These are phyloP conservation scores for Hippoglossus hippoglossus DNA, from an alignment of 2,797 vertebrate genomes.

Conservation along the genomic window DNA sequence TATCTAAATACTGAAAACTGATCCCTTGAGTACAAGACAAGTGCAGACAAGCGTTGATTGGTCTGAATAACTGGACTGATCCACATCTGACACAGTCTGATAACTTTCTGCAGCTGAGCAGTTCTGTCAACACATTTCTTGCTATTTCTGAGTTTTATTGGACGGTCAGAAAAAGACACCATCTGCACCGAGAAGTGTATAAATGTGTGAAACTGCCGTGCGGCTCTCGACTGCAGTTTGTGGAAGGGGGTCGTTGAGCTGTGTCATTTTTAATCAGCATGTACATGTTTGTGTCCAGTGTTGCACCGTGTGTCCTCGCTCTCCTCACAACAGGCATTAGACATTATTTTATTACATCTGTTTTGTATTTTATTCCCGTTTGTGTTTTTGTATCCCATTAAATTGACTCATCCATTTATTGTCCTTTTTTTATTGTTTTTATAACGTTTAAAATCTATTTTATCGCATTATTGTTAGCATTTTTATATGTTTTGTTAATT, in stretches of 20 bases:
- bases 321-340: too few relatives aligned
- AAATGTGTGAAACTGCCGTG: conserved; percentile 26
- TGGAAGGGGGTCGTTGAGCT: conserved; percentile 39
- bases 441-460: too few relatives aligned
- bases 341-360: too few relatives aligned
- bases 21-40: too few relatives aligned
- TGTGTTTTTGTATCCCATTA: too few relatives aligned
- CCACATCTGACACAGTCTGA: conserved; percentile 23
- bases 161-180: conserved; percentile 15
- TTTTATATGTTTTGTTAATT: too few relatives aligned
- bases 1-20: too few relatives aligned
- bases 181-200: conserved; percentile 10
- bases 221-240: conserved; percentile 39
- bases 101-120: conserved; percentile 26
- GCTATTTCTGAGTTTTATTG: not conserved
- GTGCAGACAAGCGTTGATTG: conserved; percentile 17
- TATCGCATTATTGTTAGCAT: too few relatives aligned
- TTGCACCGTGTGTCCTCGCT: not conserved
- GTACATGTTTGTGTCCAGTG: not conserved
- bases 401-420: too few relatives aligned
- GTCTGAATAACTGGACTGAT: not conserved
- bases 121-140: not conserved
- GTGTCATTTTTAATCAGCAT: conserved; percentile 51
- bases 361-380: too few relatives aligned
- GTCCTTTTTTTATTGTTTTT: too few relatives aligned